Base-by-base conservation (phyloP, 1,140 invertebrate genomes). In the Panulirus ornatus region DNA sequence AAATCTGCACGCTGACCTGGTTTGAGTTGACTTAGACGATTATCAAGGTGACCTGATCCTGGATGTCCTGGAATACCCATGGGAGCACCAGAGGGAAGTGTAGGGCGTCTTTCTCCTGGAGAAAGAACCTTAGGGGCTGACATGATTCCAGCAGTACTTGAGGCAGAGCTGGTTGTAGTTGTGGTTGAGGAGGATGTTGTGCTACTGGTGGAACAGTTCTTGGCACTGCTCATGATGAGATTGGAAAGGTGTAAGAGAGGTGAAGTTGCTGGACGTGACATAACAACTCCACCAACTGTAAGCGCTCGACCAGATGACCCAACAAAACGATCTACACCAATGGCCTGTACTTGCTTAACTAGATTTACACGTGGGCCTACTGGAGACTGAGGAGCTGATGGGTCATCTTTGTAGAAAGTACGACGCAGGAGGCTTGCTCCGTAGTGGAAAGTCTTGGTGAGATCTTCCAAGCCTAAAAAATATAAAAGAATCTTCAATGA, bases 341-440 rank as follows among this genome's bases (percentile, higher is more conserved):
- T 95, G 86, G 95, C 95, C 93, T 96, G 96, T 16, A 96, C 95
- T 92, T 96, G 96, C 84, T 96, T 96, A 8, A 96, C 95, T 0
- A 96, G 93, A 75, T 96, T 94, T 90, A 95, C 94, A 1, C 94
- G 93, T 42, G 95, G 92, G 6, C 92, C 92, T 92, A 93, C 84
- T 36, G 92, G 92, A 51, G 71, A 93, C 93, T 93, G 91, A 93
- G 93, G 93, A 93, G 93, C 92, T 58, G 78, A 90, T 19, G 91
- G 90, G 85, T 93, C 79, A 85, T 92, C 88, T 92, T 95, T 94
- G 1, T 95, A 94, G 47, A 96, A 95, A 5, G 96, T 96, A 30
- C 96, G 95, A 30, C 96, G 95, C 14, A 97, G 94, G 27, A 97
- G 95, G 92, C 97, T 96, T 8, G 97, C 97, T 14, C 97, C 96